Percentiles rank a stretch among this genome's conserved stretches.
Conservation (phyloP, 2,888 invertebrate species). For the Gandaritis pyraliata region DNA sequence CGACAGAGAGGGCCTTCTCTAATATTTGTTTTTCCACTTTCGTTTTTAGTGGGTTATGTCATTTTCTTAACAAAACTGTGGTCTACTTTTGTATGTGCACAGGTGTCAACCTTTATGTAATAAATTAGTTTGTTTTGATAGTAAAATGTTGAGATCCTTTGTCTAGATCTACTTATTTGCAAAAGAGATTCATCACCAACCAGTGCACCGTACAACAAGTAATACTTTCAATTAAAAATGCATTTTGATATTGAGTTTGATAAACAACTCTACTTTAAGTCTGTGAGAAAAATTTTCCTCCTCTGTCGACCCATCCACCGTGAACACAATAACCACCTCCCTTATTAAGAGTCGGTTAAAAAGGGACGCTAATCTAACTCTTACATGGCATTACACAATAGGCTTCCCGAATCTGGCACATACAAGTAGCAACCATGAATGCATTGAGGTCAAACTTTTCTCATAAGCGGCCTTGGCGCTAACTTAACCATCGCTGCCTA, state of each 20-base stretch:
- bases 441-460: conserved; percentile 68
- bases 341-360: neutral
- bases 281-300: neutral
- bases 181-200: neutral
- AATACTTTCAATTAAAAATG: conserved; percentile 21
- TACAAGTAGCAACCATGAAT: conserved; percentile 52
- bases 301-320: neutral
- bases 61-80: conserved; percentile 13
- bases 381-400: conserved; percentile 46
- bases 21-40: conserved; percentile 29
- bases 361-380: conserved; percentile 24
- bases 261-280: neutral
- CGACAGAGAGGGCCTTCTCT: conserved; percentile 16
- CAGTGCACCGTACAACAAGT: conserved; percentile 7
- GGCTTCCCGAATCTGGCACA: conserved; percentile 52
- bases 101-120: neutral
- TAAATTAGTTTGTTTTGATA: neutral
- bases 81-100: neutral
- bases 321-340: conserved; percentile 20
- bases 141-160: neutral
- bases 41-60: conserved; percentile 33
- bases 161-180: conserved; percentile 5
- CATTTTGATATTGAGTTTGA: neutral
- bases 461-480: conserved; percentile 62
- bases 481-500: conserved; percentile 51